Base-by-base conservation (phyloP, 2,113 vertebrate genomes). In the Tor tambroides region DNA sequence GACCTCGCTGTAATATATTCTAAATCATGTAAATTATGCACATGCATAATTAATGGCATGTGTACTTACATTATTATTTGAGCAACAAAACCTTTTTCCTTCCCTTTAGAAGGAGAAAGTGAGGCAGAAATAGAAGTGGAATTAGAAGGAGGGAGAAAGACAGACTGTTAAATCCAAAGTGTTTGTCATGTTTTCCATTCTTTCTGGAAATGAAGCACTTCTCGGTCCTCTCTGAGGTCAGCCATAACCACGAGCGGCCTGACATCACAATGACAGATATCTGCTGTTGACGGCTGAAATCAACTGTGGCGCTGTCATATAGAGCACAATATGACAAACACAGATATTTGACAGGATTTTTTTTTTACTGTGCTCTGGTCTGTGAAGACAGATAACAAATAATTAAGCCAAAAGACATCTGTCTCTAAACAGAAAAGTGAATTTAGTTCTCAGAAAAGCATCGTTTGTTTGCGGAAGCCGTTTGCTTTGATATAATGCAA, bases 1-100 rank as follows among this genome's bases (percentile, higher is more conserved):
- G 46, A 41, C 76, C 51, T 54, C 26, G 11, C 83, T 38, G 32
- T 49, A 85, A 85, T 81, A 12, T 63, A 78, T 82, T 82, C 32
- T 76, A 83, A 88, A 72, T 86, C 81, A 86, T 71, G 71, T 77
- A 86, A 88, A 86, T 86, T 88, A 83, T 78, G 84, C 59, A 86
- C 87, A 81, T 81, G 35, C 80, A 88, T 86, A 88, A 85, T 82
- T 38, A 67, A 85, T 43, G 59, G 7, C 4, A 72, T 79, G 49
- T 67, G 79, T 76, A 65, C 79, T 81, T 65, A 81, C 59, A 19
- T 65, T 81, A 81, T 81, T 65, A 83, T 23, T 83, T 21, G 28
- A 79, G 38, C 49, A 35, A 80, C 83, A 67, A 80, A 67, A 61
- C 65, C 56, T 56, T 56, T 67, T 85, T 46, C 56, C 41, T 80